These are phyloP conservation scores for Atta texana DNA, from an alignment of 1,140 invertebrate genomes.

Conservation along the genomic window DNA sequence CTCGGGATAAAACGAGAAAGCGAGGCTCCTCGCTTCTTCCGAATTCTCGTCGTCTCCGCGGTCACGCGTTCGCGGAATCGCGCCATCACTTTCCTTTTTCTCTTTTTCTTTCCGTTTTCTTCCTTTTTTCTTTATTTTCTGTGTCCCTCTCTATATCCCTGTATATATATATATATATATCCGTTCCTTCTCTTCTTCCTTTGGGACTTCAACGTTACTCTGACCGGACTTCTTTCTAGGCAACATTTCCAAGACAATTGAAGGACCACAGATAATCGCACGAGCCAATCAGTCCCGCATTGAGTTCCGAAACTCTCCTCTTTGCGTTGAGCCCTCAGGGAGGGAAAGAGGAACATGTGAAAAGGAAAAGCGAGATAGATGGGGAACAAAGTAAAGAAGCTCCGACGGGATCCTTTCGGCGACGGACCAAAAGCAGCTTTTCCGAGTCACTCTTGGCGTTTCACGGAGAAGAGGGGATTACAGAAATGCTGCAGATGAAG, in stretches of 20 bases:
- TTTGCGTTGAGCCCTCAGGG: not conserved
- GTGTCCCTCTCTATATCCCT: not conserved
- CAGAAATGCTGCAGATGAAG: not conserved
- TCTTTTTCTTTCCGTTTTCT: not conserved
- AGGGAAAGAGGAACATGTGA: not conserved
- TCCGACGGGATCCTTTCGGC: constrained; percentile 28
- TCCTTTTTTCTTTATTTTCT: not conserved
- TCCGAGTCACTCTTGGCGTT: constrained; percentile 59
- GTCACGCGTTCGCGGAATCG: constrained; percentile 42
- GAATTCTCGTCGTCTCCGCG: not conserved
- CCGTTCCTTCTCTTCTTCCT: constrained; percentile 5
- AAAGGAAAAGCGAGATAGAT: constrained; percentile 9
- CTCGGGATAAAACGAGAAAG: constrained; percentile 64
- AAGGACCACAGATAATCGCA: constrained; percentile 56
- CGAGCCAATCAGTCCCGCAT: constrained; percentile 71
- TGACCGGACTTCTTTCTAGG: constrained; percentile 54
- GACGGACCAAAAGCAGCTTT: constrained; percentile 69
- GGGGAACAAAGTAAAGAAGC: constrained; percentile 22
- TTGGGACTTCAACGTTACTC: constrained; percentile 39
- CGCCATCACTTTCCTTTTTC: not conserved
- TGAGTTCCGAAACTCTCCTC: constrained; percentile 54
- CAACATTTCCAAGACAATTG: constrained; percentile 65
- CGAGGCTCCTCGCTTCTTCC: not conserved
- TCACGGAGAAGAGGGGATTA: constrained; percentile 53
- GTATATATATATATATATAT: too few relatives aligned